Conservation (phyloP, 2,888 invertebrate species). For the Harpalus rubripes region DNA sequence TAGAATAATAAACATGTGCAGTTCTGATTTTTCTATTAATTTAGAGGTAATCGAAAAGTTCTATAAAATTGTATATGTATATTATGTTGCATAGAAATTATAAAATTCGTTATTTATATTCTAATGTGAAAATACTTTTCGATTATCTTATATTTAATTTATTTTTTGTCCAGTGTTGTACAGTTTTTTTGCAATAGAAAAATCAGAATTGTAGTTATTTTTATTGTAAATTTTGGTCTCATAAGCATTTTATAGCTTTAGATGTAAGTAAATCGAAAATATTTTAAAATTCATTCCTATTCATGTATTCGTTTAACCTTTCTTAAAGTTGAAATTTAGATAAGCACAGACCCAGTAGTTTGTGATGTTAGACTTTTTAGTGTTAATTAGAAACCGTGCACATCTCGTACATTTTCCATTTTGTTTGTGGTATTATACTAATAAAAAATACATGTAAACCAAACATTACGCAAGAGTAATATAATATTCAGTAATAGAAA, state of each 20-base stretch:
- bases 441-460: constrained; percentile 34
- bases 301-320: constrained; percentile 46
- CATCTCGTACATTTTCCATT: constrained; percentile 27
- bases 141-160: constrained; percentile 49
- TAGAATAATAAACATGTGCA: constrained; percentile 14
- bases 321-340: constrained; percentile 50
- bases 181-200: constrained; percentile 36
- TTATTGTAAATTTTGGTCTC: constrained; percentile 60
- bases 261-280: constrained; percentile 52
- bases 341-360: constrained; percentile 37
- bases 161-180: constrained; percentile 32
- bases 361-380: constrained; percentile 42
- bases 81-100: background rate
- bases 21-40: constrained; percentile 38
- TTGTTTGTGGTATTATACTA: constrained; percentile 18
- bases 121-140: constrained; percentile 7
- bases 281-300: constrained; percentile 63
- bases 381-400: constrained; percentile 22
- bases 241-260: constrained; percentile 63
- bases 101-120: background rate
- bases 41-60: constrained; percentile 26
- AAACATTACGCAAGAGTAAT: constrained; percentile 30
- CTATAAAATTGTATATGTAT: background rate
- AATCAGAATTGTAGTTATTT: constrained; percentile 31
- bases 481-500: constrained; percentile 15